Evolutionary conservation across 2,797 vertebrate species (phyloP), one percentile per base, ranked within the genome.

Genomic region (Eospalax fontanierii): DNA sequence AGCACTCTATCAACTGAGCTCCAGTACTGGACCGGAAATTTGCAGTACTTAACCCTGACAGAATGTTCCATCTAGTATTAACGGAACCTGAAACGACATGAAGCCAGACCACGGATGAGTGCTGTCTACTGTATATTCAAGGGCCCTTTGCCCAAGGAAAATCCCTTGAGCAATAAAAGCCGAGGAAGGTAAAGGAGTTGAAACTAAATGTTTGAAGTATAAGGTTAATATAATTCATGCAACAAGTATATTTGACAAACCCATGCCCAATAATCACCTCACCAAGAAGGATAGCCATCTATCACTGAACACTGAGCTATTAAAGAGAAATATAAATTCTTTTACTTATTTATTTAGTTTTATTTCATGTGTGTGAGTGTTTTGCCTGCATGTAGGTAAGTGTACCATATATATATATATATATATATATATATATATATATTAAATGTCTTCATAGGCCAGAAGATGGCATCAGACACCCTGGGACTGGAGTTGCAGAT

Each of bases 231-330:
- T 35, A 75, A 74, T 40, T 90, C 38, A 63, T 30, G 16, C 65
- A 89, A 57, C 73, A 84, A 91, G 89, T 85, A 87, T 50, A 87
- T 94, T 92, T 91, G 90, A 94, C 87, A 96, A 95, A 76, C 66
- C 14, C 28, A 57, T 75, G 43, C 15, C 30, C 46, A 79, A 26
- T 85, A 94, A 61, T 89, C 85, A 91, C 71, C 43, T 75, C 76
- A 75, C 76, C 26, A 28, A 83, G n/a, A 21, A 75, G 46, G 21
- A 87, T 83, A 65, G 19, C 35, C 19, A 65, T 73, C 68, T 19
- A 65, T 73, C 68, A 38, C 85, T 85, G 78, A 87, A 73, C 80
- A 88, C 21, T 35, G 65, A 63, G 57, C 79, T 87, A 22, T 66
- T 78, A 40, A 95, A 74, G 57, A n/a, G 24, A 88, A 50, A 70